Evolutionary conservation across 2,888 invertebrate species (phyloP), one percentile per base, ranked within the genome.

Genomic region (Erpobdella octoculata): DNA sequence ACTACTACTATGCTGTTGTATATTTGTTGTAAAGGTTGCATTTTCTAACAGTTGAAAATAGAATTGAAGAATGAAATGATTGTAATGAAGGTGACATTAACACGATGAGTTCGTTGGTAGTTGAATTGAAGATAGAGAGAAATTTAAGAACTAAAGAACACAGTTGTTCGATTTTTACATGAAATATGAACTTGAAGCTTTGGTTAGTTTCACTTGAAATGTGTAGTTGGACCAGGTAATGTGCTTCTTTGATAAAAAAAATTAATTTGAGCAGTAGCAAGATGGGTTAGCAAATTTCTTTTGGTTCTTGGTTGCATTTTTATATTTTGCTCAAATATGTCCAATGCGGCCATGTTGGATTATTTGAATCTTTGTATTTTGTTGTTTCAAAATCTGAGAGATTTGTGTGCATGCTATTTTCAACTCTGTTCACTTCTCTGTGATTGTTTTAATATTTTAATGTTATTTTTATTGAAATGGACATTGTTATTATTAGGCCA

Each of bases 401-500:
- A 33, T 62, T 33, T 33, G 12, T 62, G 28, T 33, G 35, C 28
- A 31, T 33, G 31, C 33, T 33, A 28, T 58, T 58, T 62, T 62
- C 62, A n/a, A n/a, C n/a, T n/a, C n/a, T n/a, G n/a, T n/a, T n/a
- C n/a, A n/a, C n/a, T n/a, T n/a, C n/a, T n/a, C n/a, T n/a, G n/a
- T n/a, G n/a, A n/a, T n/a, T n/a, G n/a, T 53, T 21, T 28, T 25
- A 53, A 53, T n/a, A 6, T 53, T 21, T 15, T 21, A 3, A 21
- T 25, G 9, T 53, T 53, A 8, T 28, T 53, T 5, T 6, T 12
- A 53, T 12, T 53, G 53, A 53, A 53, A 53, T 25, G 8, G 5
- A 53, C 28, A 28, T 53, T 53, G n/a, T 33, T 62, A 21, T 61
- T 2, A n/a, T 9, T 74, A 84, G 83, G 96, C 96, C 8, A 94